Percentiles rank a stretch among this genome's conserved stretches.
Evolutionary conservation across 2,797 vertebrate species (phyloP).

Genomic region (Cuniculus paca): DNA sequence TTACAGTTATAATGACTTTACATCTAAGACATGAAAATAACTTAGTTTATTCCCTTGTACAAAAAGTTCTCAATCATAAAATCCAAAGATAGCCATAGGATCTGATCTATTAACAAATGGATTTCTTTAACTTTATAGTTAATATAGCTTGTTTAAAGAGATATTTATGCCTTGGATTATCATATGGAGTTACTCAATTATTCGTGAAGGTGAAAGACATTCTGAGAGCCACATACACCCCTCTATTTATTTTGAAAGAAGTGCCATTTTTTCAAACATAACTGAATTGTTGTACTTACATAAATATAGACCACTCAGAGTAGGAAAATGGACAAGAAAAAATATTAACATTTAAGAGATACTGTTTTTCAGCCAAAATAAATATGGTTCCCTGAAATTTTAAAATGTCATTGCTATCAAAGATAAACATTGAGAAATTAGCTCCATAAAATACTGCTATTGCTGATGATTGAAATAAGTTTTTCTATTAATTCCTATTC

Average conservation of each 20-base stretch:
- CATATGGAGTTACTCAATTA: not conserved
- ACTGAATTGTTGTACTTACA: not conserved
- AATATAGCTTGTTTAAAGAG: not conserved
- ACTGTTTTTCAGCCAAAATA: not conserved
- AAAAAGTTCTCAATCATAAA: not conserved
- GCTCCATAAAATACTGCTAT: not conserved
- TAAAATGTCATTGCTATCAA: not conserved
- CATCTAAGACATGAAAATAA: not conserved
- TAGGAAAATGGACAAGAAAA: not conserved
- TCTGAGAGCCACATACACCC: not conserved
- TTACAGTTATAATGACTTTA: not conserved
- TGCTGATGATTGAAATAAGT: not conserved
- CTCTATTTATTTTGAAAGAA: constrained; percentile 17
- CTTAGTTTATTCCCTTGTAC: not conserved
- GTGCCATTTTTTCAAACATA: not conserved
- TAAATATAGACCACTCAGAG: not conserved
- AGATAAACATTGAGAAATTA: not conserved
- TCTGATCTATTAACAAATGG: not conserved
- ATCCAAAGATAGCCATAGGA: not conserved
- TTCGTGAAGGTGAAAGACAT: not conserved
- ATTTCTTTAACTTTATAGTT: not conserved
- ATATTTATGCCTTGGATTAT: not conserved
- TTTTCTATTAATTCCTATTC: not conserved
- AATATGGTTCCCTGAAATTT: not conserved
- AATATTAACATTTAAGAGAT: not conserved